Evolutionary conservation across 2,888 invertebrate species (phyloP).

Genomic region (Cistogaster globosa): DNA sequence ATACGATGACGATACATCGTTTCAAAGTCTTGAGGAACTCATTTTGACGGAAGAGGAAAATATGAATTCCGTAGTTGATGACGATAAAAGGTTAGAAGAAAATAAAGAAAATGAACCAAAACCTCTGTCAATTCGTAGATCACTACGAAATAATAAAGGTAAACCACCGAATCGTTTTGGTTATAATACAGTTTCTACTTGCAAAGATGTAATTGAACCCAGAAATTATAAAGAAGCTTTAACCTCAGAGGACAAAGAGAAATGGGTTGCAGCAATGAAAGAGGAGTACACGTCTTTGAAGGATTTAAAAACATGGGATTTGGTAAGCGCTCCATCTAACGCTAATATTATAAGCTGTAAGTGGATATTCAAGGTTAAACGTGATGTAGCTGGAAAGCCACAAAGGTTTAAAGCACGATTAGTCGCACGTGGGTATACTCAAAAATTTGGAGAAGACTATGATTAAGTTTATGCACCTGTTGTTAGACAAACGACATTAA

Average conservation of each 20-base stretch:
- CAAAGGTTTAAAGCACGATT: constrained; percentile 12
- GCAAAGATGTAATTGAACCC: too few species aligned
- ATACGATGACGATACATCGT: background rate
- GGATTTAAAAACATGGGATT: background rate
- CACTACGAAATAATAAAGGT: constrained; percentile 1
- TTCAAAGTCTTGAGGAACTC: too few species aligned
- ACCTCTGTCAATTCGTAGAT: too few species aligned
- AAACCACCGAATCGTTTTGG: too few species aligned
- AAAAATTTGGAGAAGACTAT: background rate
- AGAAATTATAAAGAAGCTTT: too few species aligned
- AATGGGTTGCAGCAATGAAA: background rate
- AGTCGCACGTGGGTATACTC: constrained; percentile 7
- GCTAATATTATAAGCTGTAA: constrained; percentile 15
- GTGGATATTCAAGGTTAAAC: constrained; percentile 11
- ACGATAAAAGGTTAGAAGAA: background rate
- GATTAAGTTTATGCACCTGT: too few species aligned
- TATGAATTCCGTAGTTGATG: background rate
- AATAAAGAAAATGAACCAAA: background rate
- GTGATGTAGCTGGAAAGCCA: constrained; percentile 6
- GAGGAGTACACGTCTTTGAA: too few species aligned
- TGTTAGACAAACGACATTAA: too few species aligned
- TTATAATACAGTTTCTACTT: too few species aligned
- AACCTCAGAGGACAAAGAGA: background rate
- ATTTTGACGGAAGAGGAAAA: background rate
- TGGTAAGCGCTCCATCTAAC: constrained; percentile 1